phyloP scores from a whole-genome alignment of 2,888 invertebrate genomes.

The Imbricaverruca yamaguchii region DNA sequence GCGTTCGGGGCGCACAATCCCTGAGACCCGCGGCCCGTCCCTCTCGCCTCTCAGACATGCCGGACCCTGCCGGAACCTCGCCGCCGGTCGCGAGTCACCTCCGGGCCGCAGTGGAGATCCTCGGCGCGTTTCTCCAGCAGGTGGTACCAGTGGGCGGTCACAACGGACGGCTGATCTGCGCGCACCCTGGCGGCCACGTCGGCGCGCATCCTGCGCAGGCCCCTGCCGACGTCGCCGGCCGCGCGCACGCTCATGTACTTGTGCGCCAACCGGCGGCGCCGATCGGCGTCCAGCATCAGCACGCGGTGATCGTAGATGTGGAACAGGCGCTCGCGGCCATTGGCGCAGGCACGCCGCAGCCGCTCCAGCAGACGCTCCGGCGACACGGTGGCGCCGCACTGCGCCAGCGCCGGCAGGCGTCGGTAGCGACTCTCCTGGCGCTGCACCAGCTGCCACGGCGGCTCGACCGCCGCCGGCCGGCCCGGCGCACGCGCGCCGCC shows the following conservation, averaged over 20 bases:
- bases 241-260: constrained; percentile 10
- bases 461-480: background rate
- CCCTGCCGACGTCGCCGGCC: background rate
- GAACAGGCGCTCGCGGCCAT: background rate
- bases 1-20: too few relatives aligned
- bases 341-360: background rate
- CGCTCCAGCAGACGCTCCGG: background rate
- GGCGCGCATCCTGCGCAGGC: background rate
- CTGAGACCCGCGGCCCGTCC: too few relatives aligned
- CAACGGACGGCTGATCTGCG: background rate
- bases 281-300: background rate
- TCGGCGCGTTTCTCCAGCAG: background rate
- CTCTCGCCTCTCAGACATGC: too few relatives aligned
- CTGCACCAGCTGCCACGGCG: background rate
- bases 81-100: background rate
- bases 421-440: background rate
- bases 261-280: background rate
- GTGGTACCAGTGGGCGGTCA: background rate
- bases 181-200: background rate
- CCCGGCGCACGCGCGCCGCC: background rate
- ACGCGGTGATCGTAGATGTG: constrained; percentile 17
- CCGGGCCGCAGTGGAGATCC: background rate
- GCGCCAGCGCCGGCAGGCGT: background rate
- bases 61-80: too few relatives aligned
- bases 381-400: background rate